phyloP scores from a whole-genome alignment of 2,113 vertebrate genomes.

The Python bivittatus region DNA sequence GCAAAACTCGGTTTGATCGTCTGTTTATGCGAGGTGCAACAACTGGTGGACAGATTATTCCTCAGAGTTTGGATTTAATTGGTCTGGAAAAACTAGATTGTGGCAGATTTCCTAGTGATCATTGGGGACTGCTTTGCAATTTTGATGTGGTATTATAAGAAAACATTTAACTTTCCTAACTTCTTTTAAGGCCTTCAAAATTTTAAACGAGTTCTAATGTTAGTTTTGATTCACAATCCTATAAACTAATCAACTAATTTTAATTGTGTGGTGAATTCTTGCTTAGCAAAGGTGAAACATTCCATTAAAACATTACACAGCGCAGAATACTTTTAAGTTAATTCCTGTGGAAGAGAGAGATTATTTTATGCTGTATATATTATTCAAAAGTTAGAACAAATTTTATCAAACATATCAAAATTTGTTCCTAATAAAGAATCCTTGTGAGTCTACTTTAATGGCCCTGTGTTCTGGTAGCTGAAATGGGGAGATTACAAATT shows the following conservation, averaged over 20 bases:
- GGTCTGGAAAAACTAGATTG: constrained; percentile 93
- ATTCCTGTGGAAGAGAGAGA: too few relatives aligned
- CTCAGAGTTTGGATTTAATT: constrained; percentile 85
- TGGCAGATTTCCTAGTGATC: constrained; percentile 90
- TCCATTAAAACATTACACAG: neutral
- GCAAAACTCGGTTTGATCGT: constrained; percentile 89
- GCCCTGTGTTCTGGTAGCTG: neutral
- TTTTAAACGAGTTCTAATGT: neutral
- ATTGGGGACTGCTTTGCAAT: constrained; percentile 92
- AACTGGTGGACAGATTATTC: constrained; percentile 65
- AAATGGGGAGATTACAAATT: neutral
- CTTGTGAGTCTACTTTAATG: neutral
- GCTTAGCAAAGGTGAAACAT: neutral
- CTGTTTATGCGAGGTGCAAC: constrained; percentile 79
- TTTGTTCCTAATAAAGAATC: neutral
- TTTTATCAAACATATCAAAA: neutral
- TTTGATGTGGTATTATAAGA: constrained; percentile 74
- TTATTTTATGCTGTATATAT: neutral
- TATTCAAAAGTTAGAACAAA: neutral
- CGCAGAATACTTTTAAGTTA: rapidly evolving
- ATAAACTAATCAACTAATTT: neutral
- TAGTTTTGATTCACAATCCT: neutral
- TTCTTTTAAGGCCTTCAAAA: neutral
- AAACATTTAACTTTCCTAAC: neutral
- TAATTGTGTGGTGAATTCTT: neutral